Base-by-base conservation (phyloP, 2,797 vertebrate genomes). In the Heterohyrax brucei region DNA sequence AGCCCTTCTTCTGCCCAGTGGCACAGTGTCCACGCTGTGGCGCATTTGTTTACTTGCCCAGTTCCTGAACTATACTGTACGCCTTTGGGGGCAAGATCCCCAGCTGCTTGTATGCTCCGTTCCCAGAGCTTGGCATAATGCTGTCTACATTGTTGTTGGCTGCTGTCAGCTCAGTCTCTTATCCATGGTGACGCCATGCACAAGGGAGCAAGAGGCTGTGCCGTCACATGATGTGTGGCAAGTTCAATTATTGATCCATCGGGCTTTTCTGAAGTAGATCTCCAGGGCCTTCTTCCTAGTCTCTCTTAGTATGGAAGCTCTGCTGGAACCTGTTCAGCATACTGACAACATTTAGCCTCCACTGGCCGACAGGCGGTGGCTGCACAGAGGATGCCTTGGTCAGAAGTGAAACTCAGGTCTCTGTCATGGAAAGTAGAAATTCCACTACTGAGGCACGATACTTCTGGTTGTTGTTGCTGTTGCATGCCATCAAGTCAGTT, bases 381-480 rank as follows among this genome's bases (percentile, higher is more conserved):
- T 7, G 7, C 19, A 21, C 33, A 44, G 3, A 19, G 22, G 33
- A 16, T 21, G 8, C 68, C 14, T 1, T 73, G 33, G 70, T 33
- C 22, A 9, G 68, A 9, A 73, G 18, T 73, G 9, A 14, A 70
- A 70, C 66, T 4, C 5, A 7, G 14, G 13, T 18, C 66, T n/a
- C 30, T 14, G 30, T 16, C 66, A 7, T 33, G 66, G 13, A 33
- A 70, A 5, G 66, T 14, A 4, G 39, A 33, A 72, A 39, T 39
- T 64, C 33, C 33, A 39, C n/a, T 18, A 19, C 19, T 33, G 18
- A 21, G 10, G 0, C 1, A 1, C 4, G 3, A 12, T 6, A 14
- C 39, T 16, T 39, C 39, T 39, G 39, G 39, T 39, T 39, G 39
- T 39, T 39, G 39, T 39, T 39, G 39, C 39, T 39, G 39, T 39